Evolutionary conservation across 2,797 vertebrate genomes (phyloP).

Genomic region (Malacoctenus gilli): DNA sequence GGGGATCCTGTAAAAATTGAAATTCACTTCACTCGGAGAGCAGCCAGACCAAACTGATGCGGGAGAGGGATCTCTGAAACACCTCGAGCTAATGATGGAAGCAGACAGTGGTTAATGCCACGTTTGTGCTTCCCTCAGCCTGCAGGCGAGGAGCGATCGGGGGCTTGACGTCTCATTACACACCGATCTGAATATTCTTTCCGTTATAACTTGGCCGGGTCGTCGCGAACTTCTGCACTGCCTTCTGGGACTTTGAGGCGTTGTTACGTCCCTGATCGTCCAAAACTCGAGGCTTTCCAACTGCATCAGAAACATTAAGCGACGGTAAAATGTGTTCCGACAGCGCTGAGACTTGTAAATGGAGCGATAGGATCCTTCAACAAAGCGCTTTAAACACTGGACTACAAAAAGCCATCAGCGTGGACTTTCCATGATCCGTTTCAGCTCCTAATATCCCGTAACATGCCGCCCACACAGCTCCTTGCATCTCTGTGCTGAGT

Average conservation of each 20-base stretch:
- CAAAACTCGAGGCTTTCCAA: too few relatives aligned
- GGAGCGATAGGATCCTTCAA: too few relatives aligned
- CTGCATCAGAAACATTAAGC: too few relatives aligned
- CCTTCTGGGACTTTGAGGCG: too few relatives aligned
- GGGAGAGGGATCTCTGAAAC: slow-evolving; percentile 12
- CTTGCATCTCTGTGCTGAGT: too few relatives aligned
- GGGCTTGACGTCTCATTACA: background rate
- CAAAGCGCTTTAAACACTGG: too few relatives aligned
- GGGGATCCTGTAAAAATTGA: slow-evolving; percentile 24
- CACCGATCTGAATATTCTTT: background rate
- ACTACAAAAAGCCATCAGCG: too few relatives aligned
- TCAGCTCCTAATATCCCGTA: background rate
- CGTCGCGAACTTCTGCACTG: too few relatives aligned
- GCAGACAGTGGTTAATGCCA: background rate
- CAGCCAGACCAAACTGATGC: slow-evolving; percentile 4
- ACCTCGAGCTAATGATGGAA: background rate
- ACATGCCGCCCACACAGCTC: background rate
- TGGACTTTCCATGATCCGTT: too few relatives aligned
- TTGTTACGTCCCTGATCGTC: too few relatives aligned
- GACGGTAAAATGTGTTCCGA: too few relatives aligned
- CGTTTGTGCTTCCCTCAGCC: background rate
- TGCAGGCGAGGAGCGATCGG: background rate
- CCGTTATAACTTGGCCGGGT: background rate
- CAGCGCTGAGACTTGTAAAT: too few relatives aligned
- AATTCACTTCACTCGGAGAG: slow-evolving; percentile 16